phyloP scores from a whole-genome alignment of 2,113 vertebrate genomes.

The Notiomystis cincta region DNA sequence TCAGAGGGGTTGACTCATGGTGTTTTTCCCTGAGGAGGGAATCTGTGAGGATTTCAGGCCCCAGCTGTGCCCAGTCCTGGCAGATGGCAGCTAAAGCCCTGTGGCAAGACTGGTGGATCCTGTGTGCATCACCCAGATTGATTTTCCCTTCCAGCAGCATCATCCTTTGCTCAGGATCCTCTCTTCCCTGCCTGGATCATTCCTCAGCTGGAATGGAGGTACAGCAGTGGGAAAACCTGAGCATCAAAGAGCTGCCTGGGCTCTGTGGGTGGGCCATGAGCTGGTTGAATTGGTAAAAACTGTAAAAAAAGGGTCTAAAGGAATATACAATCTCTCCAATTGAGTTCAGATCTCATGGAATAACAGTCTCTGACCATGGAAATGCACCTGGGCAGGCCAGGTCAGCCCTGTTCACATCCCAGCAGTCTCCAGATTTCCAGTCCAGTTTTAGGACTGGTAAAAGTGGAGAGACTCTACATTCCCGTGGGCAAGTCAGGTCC shows the following conservation, averaged over 20 bases:
- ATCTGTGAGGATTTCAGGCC: not conserved
- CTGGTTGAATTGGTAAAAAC: not conserved
- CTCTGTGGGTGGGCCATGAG: not conserved
- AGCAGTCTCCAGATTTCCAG: not conserved
- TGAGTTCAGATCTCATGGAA: not conserved
- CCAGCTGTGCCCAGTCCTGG: not conserved
- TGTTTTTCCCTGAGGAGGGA: not conserved
- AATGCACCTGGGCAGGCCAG: not conserved
- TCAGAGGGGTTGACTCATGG: not conserved
- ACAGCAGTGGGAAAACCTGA: accelerated
- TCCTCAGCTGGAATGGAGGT: not conserved
- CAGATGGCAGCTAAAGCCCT: not conserved
- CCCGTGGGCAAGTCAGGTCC: not conserved
- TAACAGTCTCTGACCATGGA: not conserved
- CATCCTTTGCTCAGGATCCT: not conserved
- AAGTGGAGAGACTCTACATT: not conserved
- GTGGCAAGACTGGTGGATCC: not conserved
- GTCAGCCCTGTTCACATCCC: accelerated
- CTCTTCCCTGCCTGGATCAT: not conserved
- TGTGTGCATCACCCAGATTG: accelerated
- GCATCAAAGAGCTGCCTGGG: not conserved
- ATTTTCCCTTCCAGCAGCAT: not conserved
- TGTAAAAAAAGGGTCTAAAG: not conserved
- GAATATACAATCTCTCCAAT: accelerated
- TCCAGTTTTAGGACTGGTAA: accelerated